Conservation (phyloP, 2,888 invertebrate genomes). For the Smittia sp. region DNA sequence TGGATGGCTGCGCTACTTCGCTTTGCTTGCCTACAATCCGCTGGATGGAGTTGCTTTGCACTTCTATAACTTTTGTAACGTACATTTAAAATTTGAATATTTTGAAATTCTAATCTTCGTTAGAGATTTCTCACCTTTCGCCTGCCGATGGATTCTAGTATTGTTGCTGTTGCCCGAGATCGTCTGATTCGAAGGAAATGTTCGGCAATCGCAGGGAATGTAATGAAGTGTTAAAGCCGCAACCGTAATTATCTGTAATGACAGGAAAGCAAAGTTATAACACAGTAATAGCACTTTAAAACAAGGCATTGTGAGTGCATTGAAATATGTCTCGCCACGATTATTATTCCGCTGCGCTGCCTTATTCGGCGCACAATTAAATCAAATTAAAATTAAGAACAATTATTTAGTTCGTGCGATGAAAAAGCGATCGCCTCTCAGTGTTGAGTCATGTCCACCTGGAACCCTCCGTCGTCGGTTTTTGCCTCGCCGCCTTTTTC, state of each 20-base stretch:
- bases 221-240: conserved; percentile 30
- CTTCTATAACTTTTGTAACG: conserved; percentile 42
- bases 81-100: background rate
- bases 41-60: conserved; percentile 57
- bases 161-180: conserved; percentile 9
- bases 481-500: too few relatives aligned
- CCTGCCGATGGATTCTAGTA: conserved; percentile 6
- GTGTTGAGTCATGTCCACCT: too few relatives aligned
- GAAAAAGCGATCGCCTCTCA: background rate
- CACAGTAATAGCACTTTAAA: conserved; percentile 7
- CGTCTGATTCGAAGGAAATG: conserved; percentile 30
- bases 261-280: conserved; percentile 22
- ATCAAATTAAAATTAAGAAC: conserved; percentile 18
- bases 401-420: background rate
- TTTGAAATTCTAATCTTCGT: too few relatives aligned
- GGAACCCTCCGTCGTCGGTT: too few relatives aligned
- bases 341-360: conserved; percentile 21
- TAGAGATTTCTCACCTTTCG: conserved; percentile 23
- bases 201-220: conserved; percentile 40
- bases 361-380: conserved; percentile 10
- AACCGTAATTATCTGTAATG: conserved; percentile 29
- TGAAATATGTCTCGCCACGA: background rate
- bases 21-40: conserved; percentile 49
- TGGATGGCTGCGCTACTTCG: background rate
- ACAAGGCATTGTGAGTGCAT: background rate